Percentiles rank a stretch among this genome's conserved stretches.
These are phyloP conservation scores for Tarsius wallacei DNA, from an alignment of 2,797 vertebrate genomes.

Conservation along the genomic window DNA sequence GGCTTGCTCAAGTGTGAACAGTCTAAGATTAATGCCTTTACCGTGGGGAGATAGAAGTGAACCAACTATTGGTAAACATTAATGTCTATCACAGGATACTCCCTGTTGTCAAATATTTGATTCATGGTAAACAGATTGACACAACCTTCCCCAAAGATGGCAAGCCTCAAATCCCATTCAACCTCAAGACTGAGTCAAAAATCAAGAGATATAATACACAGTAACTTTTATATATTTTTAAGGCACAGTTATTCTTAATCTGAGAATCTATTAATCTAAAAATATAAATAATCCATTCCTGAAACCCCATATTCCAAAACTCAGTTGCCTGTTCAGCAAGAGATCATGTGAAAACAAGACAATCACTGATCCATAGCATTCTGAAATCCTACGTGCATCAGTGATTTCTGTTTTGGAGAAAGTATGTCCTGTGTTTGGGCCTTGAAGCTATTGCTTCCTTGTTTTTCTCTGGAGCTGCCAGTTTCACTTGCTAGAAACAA, in stretches of 20 bases:
- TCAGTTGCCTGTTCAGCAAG: not conserved
- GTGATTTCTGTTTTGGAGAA: not conserved
- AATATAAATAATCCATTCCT: not conserved
- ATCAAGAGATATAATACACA: not conserved
- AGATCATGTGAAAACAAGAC: not conserved
- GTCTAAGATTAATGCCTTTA: not conserved
- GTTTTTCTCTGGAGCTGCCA: not conserved
- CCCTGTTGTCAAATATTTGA: not conserved
- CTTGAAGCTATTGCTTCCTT: not conserved
- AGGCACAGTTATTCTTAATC: not conserved
- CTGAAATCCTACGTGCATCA: not conserved
- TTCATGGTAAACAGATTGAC: not conserved
- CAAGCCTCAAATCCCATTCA: not conserved
- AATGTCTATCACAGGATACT: not conserved
- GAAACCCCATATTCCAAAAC: not conserved
- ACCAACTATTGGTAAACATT: not conserved
- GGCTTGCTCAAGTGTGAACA: too few species aligned
- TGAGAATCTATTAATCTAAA: not conserved
- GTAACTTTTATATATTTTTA: not conserved
- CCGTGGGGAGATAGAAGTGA: not conserved
- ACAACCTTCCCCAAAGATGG: fast-evolving
- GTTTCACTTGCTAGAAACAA: not conserved
- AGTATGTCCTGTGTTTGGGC: not conserved
- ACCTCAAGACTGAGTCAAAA: not conserved
- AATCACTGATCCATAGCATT: not conserved